Evolutionary conservation across 1,140 invertebrate species (phyloP).

Genomic region (Bombus fervidus): DNA sequence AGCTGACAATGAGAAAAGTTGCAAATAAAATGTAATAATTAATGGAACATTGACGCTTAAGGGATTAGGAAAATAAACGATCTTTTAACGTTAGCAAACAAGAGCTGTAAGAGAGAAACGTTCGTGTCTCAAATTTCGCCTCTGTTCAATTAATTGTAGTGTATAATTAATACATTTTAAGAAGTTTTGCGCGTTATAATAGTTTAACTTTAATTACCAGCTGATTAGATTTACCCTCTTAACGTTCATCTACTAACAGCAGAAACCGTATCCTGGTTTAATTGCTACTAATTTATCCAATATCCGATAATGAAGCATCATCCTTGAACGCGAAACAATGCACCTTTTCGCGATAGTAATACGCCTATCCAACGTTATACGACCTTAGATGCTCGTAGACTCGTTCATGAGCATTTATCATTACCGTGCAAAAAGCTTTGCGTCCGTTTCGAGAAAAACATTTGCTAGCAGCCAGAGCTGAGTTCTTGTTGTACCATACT

Average conservation of each 20-base stretch:
- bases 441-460: neutral
- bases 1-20: no score
- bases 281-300: conserved; percentile 59
- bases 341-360: conserved; percentile 29
- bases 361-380: neutral
- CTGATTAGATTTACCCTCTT: conserved; percentile 46
- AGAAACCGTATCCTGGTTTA: conserved; percentile 22
- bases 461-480: neutral
- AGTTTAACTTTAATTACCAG: conserved; percentile 57
- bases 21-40: neutral
- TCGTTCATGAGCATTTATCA: conserved; percentile 8
- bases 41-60: neutral
- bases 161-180: conserved; percentile 3
- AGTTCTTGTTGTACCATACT: neutral
- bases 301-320: conserved; percentile 64
- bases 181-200: neutral
- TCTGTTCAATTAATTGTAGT: neutral
- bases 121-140: neutral
- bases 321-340: conserved; percentile 44
- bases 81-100: neutral
- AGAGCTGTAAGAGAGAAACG: no score
- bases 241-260: conserved; percentile 26
- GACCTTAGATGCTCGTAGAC: neutral
- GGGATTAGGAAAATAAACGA: neutral
- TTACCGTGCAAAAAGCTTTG: neutral